Evolutionary conservation across 2,113 vertebrate genomes (phyloP), one percentile per base, ranked within the genome.

Genomic region (Gila orcuttii): DNA sequence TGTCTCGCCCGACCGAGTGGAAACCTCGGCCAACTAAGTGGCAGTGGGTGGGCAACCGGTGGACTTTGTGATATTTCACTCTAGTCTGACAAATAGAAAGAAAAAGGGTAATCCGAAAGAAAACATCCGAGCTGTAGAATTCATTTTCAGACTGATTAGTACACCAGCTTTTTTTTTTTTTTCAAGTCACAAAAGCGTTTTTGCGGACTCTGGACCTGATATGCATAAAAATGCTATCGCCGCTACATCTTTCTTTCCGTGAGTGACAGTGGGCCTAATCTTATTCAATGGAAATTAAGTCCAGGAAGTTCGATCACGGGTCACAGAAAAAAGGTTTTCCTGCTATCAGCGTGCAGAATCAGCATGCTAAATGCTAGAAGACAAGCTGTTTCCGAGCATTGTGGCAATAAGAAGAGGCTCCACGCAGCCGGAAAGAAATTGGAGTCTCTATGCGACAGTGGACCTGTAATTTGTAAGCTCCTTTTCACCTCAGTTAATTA

Each of bases 51-150:
- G 86, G 91, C 90, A 92, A 82, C 88, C 66, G 75, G 86, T 89
- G 88, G 91, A 91, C 94, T 92, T 91, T 95, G 92, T 96, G 95
- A 93, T 95, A 95, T 95, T 93, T 96, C 91, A 95, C 94, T 95
- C 94, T 47, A 39, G 3, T 71, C 93, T 90, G 94, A 91, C 90
- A 47, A 79, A 8, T 21, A 64, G 9, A 76, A 23, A 33, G 21
- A 85, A 86, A 73, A 57, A 64, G 81, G 2, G 33, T 95, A 88
- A 93, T 91, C 90, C 93, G 89, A 94, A 93, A 95, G 93, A 94
- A 92, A 93, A 94, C 0, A 8, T 64, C 90, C 93, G 91, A 94
- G 94, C 96, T 96, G 93, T 95, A 89, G 91, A 95, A 95, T 96
- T 93, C 89, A 96, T 96, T 95, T 95, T 87, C 91, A 94, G 91